Conservation (phyloP, 2,113 vertebrate genomes). For the Eurystomus gularis region DNA sequence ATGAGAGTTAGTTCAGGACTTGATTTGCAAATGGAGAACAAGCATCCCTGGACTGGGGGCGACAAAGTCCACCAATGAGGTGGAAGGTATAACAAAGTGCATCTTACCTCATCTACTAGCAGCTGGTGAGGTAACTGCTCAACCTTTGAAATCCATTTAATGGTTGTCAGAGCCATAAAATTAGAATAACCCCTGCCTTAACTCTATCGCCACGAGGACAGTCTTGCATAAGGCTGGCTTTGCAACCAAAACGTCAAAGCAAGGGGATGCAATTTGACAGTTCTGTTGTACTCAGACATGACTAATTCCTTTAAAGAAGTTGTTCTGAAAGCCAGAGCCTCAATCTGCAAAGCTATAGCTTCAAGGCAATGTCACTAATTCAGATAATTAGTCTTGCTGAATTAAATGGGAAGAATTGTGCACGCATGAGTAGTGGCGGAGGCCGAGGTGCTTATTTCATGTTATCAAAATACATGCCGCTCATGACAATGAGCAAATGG, state of each 20-base stretch:
- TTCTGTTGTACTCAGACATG: constrained; percentile 29
- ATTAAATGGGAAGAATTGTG: constrained; percentile 45
- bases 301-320: constrained; percentile 54
- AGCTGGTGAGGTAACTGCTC: neutral
- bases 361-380: constrained; percentile 50
- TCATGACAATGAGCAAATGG: constrained; percentile 13
- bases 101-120: neutral
- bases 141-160: neutral
- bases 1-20: neutral
- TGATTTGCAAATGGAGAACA: neutral
- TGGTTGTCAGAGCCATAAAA: neutral
- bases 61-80: neutral
- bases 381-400: constrained; percentile 61
- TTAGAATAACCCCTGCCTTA: neutral
- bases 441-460: neutral
- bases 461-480: constrained; percentile 2
- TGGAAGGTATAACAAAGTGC: neutral
- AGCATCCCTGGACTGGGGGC: neutral
- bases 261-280: neutral
- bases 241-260: neutral
- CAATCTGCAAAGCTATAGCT: constrained; percentile 17
- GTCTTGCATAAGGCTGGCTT: neutral
- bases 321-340: constrained; percentile 21
- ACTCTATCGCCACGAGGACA: neutral
- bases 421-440: neutral